Evolutionary conservation across 2,113 vertebrate genomes (phyloP).

Genomic region (Oryctolagus cuniculus): DNA sequence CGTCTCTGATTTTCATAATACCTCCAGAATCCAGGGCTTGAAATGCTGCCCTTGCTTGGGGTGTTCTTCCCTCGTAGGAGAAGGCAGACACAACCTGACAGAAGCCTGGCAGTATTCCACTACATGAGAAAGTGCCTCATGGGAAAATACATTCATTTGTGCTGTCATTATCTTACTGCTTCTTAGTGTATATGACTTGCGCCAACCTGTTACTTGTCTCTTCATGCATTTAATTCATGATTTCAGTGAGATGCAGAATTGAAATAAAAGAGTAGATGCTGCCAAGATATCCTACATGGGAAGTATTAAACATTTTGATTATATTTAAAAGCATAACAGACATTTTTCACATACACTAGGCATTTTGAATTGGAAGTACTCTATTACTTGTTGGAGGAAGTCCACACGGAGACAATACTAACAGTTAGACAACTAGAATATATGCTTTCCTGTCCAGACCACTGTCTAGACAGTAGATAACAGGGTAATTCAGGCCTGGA

Average conservation of each 20-base stretch:
- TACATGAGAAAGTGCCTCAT: background rate
- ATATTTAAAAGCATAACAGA: background rate
- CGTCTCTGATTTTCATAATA: constrained; percentile 20
- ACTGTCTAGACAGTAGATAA: background rate
- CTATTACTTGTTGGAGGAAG: background rate
- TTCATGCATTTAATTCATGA: background rate
- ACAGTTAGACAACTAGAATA: background rate
- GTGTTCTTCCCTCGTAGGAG: background rate
- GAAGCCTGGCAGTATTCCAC: background rate
- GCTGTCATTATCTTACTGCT: constrained; percentile 26
- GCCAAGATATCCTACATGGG: background rate
- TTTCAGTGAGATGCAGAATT: constrained; percentile 5
- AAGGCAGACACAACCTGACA: background rate
- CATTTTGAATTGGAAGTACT: constrained; percentile 16
- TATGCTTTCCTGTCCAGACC: background rate
- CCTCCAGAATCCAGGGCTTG: background rate
- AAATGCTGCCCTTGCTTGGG: background rate
- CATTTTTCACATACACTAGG: background rate
- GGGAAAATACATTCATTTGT: background rate
- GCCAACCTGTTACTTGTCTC: background rate
- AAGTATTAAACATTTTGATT: background rate
- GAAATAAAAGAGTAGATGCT: constrained; percentile 5
- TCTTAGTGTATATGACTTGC: background rate
- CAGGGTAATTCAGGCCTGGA: background rate
- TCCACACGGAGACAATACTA: background rate